Base-by-base conservation (phyloP, 2,888 invertebrate genomes). In the Chironomus riparius region DNA sequence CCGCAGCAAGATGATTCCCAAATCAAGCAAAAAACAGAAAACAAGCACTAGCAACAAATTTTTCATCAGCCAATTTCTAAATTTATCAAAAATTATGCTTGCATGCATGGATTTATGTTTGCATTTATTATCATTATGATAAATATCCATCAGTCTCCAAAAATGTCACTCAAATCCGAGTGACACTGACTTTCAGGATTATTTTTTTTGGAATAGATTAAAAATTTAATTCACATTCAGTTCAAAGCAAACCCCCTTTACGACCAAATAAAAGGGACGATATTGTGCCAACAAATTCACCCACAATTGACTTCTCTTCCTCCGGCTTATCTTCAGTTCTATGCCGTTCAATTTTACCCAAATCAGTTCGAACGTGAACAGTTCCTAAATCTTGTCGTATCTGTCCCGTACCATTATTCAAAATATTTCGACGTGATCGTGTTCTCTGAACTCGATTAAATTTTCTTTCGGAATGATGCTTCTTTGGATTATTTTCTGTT, bases 191-290 rank as follows among this genome's bases (percentile, higher is more conserved):
- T 10, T 38, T 38, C 38, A 10, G 10, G 38, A 38, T 38, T 38
- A 38, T 38, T 38, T n/a, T 28, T 28, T 18, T 50, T 56, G 56
- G 56, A 56, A 56, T 18, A 18, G 56, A 38, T 15, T n/a, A 3
- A 50, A 21, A 62, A 21, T 22, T 65, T 22, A 10, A 21, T 65
- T 65, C 7, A 2, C 65, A 21, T 21, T 28, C 47, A 24, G 4
- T 68, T 83, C 89, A 91, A 80, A 93, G 88, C 80, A 93, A 87
- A 74, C 94, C 94, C 72, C 94, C 94, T 81, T 94, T 94, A 78
- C 94, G 87, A 50, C 94, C 94, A 83, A 94, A 94, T 72, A 94
- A 85, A 80, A 93, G 85, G 77, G 91, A 89, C 84, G 92, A 92
- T 78, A 93, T 88, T 68, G 92, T 92, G 77, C 93, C 93, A 48